Evolutionary conservation across 2,888 invertebrate species (phyloP), one percentile per base, ranked within the genome.

Genomic region (Endomychus coccineus): DNA sequence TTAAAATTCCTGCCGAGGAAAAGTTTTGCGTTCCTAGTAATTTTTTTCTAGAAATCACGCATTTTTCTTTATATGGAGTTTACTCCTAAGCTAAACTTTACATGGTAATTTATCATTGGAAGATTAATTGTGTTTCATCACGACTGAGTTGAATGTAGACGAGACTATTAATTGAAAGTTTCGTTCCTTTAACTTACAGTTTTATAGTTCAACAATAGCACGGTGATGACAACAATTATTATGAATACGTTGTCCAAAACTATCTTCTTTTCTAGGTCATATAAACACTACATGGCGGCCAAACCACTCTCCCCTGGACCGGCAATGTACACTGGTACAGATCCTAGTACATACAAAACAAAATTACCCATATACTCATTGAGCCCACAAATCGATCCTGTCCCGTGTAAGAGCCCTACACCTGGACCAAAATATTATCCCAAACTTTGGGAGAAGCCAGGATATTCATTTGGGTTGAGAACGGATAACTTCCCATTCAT

Each of bases 391-490:
- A 46, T 51, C 16, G 40, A 40, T 34, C 46, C 47, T 2, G 49
- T 53, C 1, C 24, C 27, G 2, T 40, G 39, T 0, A 49, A 47
- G 34, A 38, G 23, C 19, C 30, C 12, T 40, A 51, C 36, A 28
- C 56, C 54, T 12, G 52, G 51, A 6, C 57, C 55, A 11, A 68
- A 39, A 66, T 70, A 43, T 36, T 43, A 48, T 27, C 55, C 55
- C 1, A 51, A 49, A 40, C 30, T 52, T 37, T 31, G 31, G 12
- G 25, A 21, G 11, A 31, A 37, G 23, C 25, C 70, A 33, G 62
- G 70, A 16, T 78, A 71, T 52, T 76, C 77, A 12, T 79, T 79
- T 56, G 79, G 80, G 16, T 67, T 69, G 11, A 74, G 78, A 27
- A 68, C 69, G 40, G 75, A 77, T 56, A 71, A 67, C 10, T 67